phyloP scores from a whole-genome alignment of 2,797 vertebrate genomes.

The Anabas testudineus region DNA sequence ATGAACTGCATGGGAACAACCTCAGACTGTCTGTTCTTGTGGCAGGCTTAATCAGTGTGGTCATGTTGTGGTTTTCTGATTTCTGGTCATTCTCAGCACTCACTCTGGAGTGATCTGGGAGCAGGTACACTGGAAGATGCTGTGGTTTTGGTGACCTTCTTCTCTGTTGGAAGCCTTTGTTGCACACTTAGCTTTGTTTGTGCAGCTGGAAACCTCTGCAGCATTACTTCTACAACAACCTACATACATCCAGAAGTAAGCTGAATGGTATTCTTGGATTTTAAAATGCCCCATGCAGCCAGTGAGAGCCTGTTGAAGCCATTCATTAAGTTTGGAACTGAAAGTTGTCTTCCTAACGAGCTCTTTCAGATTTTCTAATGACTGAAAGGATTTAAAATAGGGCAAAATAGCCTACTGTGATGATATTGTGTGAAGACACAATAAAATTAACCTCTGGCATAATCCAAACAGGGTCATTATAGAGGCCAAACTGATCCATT shows the following conservation, averaged over 20 bases:
- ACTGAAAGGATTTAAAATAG: conserved; percentile 42
- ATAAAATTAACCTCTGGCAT: conserved; percentile 53
- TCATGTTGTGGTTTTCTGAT: conserved; percentile 74
- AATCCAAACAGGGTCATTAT: conserved; percentile 64
- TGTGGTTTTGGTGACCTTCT: conserved; percentile 47
- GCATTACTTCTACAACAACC: conserved; percentile 72
- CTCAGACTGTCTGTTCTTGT: conserved; percentile 42
- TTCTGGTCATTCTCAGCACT: conserved; percentile 52
- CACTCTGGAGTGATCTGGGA: conserved; percentile 29
- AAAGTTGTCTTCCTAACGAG: conserved; percentile 35
- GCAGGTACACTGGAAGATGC: conserved; percentile 78
- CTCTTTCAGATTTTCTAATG: conserved; percentile 38
- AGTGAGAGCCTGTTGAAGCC: conserved; percentile 45
- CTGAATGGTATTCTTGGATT: conserved; percentile 64
- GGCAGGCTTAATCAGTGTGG: conserved; percentile 67
- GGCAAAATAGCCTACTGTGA: conserved; percentile 12
- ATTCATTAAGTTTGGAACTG: conserved; percentile 52
- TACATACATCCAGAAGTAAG: conserved; percentile 65
- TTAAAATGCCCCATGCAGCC: conserved; percentile 52
- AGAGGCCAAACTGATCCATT: conserved; percentile 71
- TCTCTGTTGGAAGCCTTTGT: conserved; percentile 77
- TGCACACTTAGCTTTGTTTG: conserved; percentile 82
- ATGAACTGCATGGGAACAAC: conserved; percentile 51
- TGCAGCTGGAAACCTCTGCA: conserved; percentile 83
- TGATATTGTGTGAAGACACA: conserved; percentile 45